Conservation (phyloP, 2,888 invertebrate species). For the Actias luna region DNA sequence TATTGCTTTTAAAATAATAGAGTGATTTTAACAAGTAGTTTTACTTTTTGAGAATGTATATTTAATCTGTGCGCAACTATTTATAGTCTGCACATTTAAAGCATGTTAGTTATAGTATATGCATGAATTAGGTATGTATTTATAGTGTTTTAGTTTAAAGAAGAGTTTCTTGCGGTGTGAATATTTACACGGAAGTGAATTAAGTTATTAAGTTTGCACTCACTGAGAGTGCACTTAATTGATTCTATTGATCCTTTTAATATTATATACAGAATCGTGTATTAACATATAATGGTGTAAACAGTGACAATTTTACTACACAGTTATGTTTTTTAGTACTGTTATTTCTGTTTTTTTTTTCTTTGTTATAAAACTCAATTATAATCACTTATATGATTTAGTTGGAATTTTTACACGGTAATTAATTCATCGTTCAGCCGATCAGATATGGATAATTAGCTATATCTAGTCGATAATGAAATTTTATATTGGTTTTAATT, state of each 20-base stretch:
- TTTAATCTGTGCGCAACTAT: background rate
- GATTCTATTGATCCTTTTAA: too few relatives aligned
- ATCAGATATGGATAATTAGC: background rate
- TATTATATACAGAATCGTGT: too few relatives aligned
- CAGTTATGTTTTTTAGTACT: background rate
- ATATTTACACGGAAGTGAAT: too few relatives aligned
- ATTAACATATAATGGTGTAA: too few relatives aligned
- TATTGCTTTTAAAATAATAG: background rate
- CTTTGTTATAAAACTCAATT: background rate
- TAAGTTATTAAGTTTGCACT: too few relatives aligned
- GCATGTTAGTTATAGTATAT: background rate
- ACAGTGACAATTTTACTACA: background rate
- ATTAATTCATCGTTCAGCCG: background rate
- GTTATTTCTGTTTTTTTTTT: background rate
- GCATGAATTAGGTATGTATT: background rate
- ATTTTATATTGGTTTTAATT: too few relatives aligned
- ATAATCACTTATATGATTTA: background rate
- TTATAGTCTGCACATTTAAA: background rate
- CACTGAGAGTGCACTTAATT: too few relatives aligned
- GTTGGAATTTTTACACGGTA: background rate
- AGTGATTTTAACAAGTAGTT: too few relatives aligned
- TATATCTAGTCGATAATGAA: background rate
- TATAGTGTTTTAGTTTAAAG: too few relatives aligned
- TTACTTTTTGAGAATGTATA: background rate
- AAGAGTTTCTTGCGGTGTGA: too few relatives aligned